Evolutionary conservation across 1,140 invertebrate species (phyloP).

Genomic region (Ips typographus): DNA sequence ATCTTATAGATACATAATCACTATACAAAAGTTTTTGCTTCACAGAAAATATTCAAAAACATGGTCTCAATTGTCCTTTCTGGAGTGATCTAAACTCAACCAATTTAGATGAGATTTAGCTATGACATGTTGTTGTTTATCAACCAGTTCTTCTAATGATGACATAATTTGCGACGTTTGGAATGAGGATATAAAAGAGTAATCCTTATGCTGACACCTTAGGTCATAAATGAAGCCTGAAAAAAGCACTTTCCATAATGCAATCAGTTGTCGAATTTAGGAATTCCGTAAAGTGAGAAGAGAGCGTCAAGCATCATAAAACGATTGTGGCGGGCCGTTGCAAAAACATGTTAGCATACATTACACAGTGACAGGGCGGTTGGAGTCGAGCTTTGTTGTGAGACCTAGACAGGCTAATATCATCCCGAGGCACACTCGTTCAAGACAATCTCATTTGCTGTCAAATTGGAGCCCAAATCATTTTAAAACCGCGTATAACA

Average conservation of each 20-base stretch:
- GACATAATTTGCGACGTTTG: no score
- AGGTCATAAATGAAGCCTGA: neutral
- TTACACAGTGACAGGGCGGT: constrained; percentile 50
- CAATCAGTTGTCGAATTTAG: constrained; percentile 45
- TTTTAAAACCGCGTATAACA: constrained; percentile 46
- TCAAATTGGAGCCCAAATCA: constrained; percentile 49
- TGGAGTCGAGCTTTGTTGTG: constrained; percentile 46
- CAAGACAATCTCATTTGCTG: constrained; percentile 50
- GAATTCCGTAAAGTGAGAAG: constrained; percentile 41
- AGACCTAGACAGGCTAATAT: constrained; percentile 50
- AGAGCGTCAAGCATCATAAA: constrained; percentile 49
- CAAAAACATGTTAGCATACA: constrained; percentile 50
- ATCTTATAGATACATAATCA: no score
- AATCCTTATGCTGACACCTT: neutral
- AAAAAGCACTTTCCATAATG: constrained; percentile 33
- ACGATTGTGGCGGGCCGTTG: constrained; percentile 45
- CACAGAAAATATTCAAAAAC: no score
- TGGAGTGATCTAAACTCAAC: no score
- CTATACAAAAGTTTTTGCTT: no score
- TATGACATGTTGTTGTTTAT: no score
- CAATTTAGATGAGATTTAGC: no score
- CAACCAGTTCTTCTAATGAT: no score
- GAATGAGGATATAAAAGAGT: no score
- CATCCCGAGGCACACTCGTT: constrained; percentile 49
- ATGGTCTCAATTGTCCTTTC: no score